Percentiles rank a stretch among this genome's conserved stretches.
Conservation (phyloP, 2,113 vertebrate genomes). For the Petaurus breviceps region DNA sequence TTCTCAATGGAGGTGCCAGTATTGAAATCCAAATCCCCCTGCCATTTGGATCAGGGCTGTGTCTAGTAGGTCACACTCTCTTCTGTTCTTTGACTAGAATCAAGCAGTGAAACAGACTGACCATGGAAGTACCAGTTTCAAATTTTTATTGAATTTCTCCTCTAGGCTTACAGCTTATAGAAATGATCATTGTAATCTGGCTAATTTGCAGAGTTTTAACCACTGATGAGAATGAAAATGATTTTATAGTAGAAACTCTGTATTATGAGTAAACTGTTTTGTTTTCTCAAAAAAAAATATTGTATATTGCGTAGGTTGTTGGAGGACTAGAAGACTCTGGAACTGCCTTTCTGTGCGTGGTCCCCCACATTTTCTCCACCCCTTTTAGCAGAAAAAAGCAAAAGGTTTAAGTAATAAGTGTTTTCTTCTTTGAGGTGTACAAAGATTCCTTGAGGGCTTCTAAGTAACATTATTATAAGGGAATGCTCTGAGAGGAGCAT, state of each 20-base stretch:
- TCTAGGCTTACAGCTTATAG: neutral
- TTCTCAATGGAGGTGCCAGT: neutral
- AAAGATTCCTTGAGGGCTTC: neutral
- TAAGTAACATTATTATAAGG: neutral
- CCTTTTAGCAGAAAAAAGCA: neutral
- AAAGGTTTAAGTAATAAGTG: neutral
- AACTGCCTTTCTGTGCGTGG: neutral
- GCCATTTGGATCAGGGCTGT: neutral
- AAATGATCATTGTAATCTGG: neutral
- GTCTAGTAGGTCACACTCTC: neutral
- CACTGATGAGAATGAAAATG: neutral
- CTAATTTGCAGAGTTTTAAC: neutral
- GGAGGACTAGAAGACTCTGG: neutral
- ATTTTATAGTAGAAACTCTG: slow-evolving; percentile 10
- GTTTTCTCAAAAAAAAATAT: neutral
- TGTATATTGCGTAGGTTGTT: neutral
- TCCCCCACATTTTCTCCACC: neutral
- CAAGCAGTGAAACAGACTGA: neutral
- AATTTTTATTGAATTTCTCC: neutral
- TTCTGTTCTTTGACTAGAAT: slow-evolving; percentile 29
- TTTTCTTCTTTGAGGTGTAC: neutral
- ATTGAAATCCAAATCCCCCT: neutral
- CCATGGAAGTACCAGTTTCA: neutral
- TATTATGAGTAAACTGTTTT: neutral
- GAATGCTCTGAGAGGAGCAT: neutral